Evolutionary conservation across 2,888 invertebrate genomes (phyloP).

Genomic region (Arctia plantaginis): DNA sequence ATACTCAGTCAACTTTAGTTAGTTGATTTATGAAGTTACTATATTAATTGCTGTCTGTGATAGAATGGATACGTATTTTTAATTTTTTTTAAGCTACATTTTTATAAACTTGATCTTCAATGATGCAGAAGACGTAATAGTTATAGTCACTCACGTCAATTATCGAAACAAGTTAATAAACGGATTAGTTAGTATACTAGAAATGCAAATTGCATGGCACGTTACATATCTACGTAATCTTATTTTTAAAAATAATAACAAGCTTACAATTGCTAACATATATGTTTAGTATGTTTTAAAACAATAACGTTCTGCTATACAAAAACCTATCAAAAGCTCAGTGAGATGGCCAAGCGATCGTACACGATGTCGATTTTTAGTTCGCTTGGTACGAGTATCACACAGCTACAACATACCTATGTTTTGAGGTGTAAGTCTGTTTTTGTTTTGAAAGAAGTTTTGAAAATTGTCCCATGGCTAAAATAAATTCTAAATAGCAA

Average conservation of each 20-base stretch:
- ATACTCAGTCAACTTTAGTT: constrained; percentile 21
- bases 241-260: neutral
- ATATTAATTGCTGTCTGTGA: neutral
- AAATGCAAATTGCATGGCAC: neutral
- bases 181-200: neutral
- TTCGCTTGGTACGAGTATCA: neutral
- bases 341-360: neutral
- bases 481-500: neutral
- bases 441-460: neutral
- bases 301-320: neutral
- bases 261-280: neutral
- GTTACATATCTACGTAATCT: neutral
- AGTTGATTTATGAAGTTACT: constrained; percentile 6
- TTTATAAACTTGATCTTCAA: neutral
- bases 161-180: neutral
- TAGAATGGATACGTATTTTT: neutral
- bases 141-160: neutral
- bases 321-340: neutral
- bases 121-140: neutral
- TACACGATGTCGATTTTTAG: neutral
- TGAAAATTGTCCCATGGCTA: neutral
- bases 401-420: neutral
- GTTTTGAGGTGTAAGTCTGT: neutral
- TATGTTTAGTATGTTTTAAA: neutral
- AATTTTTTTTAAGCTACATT: neutral